Base-by-base conservation (phyloP, 2,888 invertebrate genomes). In the Hemithea aestivaria region DNA sequence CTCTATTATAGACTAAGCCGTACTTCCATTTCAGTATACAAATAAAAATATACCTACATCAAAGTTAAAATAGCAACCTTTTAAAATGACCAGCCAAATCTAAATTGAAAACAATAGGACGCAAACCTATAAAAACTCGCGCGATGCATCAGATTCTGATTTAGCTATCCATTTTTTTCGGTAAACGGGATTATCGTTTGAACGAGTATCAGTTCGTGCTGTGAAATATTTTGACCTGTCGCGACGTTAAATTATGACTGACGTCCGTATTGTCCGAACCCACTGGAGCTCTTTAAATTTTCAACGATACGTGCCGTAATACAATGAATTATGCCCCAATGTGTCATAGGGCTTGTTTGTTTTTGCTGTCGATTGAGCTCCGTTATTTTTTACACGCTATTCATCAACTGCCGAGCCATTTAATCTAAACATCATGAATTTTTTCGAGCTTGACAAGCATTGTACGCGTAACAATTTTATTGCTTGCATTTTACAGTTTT, bases 351-450 rank as follows among this genome's bases (percentile, higher is more conserved):
- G 46, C 39, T 33, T 58, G 58, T 61, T 57, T 56, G 58, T 67
- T 69, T 65, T 54, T 53, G 53, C 53, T 66, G 62, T 68, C 64
- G 61, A 71, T 70, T 70, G 62, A 64, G 61, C 66, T 58, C 53
- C 58, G 64, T 62, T 65, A 70, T 62, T 53, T 64, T 61, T 66
- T 62, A 67, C 68, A 65, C 61, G 58, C 70, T 65, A 75, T 82
- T 74, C 73, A 71, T 78, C 72, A 73, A 67, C 62, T 58, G 69
- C 56, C 62, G 68, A 56, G 54, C 73, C 75, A 74, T 81, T 80
- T 73, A 74, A 80, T 79, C 76, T 74, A 72, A 73, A 65, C 68
- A 63, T 62, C 64, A 72, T 70, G 71, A 71, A 72, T 73, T 68
- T n/a, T 72, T 72, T 68, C 61, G 62, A 59, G 61, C 62, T 66